Conservation (phyloP, 2,888 invertebrate species). For the Ditula angustiorana region DNA sequence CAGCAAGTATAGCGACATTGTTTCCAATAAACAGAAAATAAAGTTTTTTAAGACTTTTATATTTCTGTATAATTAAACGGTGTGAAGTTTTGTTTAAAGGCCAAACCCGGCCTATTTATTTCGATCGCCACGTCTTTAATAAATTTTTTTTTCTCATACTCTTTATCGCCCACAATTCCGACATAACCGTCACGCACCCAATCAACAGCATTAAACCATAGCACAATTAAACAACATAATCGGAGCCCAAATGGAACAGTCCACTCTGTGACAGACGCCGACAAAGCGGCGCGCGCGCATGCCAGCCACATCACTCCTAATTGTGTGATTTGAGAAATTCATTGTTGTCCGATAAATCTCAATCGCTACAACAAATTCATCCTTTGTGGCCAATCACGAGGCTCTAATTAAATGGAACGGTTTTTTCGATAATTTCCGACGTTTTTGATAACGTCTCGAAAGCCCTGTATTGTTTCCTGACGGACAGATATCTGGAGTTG, state of each 20-base stretch:
- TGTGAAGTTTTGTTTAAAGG: neutral
- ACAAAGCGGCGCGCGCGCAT: slow-evolving; percentile 75
- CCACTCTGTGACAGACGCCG: slow-evolving; percentile 74
- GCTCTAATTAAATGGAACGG: slow-evolving; percentile 66
- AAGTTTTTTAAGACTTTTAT: too few species aligned
- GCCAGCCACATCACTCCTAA: slow-evolving; percentile 76
- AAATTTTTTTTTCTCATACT: neutral
- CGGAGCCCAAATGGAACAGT: slow-evolving; percentile 55
- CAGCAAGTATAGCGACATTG: too few species aligned
- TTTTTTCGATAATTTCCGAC: slow-evolving; percentile 55
- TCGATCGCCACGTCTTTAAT: neutral
- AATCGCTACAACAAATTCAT: slow-evolving; percentile 77
- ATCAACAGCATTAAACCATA: slow-evolving; percentile 8
- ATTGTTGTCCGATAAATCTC: slow-evolving; percentile 80
- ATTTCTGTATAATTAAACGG: too few species aligned
- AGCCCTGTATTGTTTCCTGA: slow-evolving; percentile 42
- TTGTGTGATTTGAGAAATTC: slow-evolving; percentile 84
- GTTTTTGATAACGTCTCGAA: slow-evolving; percentile 48
- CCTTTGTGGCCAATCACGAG: slow-evolving; percentile 65
- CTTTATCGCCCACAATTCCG: neutral
- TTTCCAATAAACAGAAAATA: too few species aligned
- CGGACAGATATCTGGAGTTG: slow-evolving; percentile 30
- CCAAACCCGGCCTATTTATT: neutral
- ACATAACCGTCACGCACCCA: slow-evolving; percentile 1
- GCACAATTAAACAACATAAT: neutral